A percentile compares a stretch with the other conserved stretches of the same genome.
Conservation (phyloP, 2,888 invertebrate species). For the Dastarcus helophoroides region DNA sequence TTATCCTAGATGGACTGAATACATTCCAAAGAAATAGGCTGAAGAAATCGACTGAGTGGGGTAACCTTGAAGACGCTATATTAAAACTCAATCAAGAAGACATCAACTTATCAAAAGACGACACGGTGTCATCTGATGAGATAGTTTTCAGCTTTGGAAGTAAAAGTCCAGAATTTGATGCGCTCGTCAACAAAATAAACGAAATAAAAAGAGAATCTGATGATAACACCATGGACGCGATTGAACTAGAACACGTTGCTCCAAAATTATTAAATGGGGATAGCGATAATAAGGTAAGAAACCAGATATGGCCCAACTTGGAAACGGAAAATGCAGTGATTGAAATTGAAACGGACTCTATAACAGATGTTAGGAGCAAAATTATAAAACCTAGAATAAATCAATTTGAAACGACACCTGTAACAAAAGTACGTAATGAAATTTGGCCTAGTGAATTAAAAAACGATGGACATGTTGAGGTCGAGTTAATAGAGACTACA, state of each 20-base stretch:
- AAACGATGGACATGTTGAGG: too few species aligned
- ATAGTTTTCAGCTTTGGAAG: conserved; percentile 20
- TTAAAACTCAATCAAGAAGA: conserved; percentile 39
- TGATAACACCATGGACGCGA: background rate
- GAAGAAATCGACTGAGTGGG: conserved; percentile 67
- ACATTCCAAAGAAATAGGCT: conserved; percentile 56
- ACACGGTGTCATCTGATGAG: conserved; percentile 13
- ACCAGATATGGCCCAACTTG: background rate
- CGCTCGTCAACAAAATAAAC: conserved; percentile 32
- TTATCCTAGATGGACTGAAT: conserved; percentile 53
- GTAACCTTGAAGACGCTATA: conserved; percentile 65
- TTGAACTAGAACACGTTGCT: conserved; percentile 1
- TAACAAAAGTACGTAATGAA: conserved; percentile 23
- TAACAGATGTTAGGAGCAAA: background rate
- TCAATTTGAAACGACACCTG: conserved; percentile 8
- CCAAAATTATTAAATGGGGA: background rate
- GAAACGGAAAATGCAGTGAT: background rate
- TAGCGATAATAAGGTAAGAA: background rate
- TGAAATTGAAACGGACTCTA: background rate
- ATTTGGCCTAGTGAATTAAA: conserved; percentile 25
- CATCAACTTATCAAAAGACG: conserved; percentile 14
- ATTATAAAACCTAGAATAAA: background rate
- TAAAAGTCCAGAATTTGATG: conserved; percentile 29
- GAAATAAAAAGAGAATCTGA: conserved; percentile 28
- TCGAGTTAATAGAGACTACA: too few species aligned